A percentile compares a stretch with the other conserved stretches of the same genome.
phyloP scores from a whole-genome alignment of 2,888 invertebrate species.

The Cephus spinipes region DNA sequence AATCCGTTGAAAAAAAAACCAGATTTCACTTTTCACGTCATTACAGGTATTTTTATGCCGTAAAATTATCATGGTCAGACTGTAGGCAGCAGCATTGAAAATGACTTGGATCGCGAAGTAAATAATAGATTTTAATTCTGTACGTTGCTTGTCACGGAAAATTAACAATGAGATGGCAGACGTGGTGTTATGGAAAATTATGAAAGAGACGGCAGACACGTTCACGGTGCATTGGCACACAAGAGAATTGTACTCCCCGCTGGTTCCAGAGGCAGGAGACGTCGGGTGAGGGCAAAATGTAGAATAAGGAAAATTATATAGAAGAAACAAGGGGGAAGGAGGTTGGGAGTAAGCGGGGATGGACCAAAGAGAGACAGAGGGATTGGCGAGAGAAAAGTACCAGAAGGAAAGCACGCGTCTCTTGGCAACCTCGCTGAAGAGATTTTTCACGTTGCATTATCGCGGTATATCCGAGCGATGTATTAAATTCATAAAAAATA shows the following conservation, averaged over 20 bases:
- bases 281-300: neutral
- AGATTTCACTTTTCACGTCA: neutral
- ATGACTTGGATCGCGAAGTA: neutral
- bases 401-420: constrained; percentile 1
- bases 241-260: neutral
- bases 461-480: constrained; percentile 10
- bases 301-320: neutral
- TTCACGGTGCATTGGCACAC: neutral
- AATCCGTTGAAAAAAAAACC: neutral
- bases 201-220: neutral
- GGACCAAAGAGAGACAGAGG: neutral
- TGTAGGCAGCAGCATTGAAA: neutral
- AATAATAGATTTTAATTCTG: neutral
- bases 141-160: neutral
- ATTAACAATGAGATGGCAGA: too few species aligned
- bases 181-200: neutral
- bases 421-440: constrained; percentile 2
- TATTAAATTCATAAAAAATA: constrained; percentile 17
- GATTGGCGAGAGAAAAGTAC: neutral
- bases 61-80: neutral
- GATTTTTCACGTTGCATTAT: constrained; percentile 4
- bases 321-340: neutral
- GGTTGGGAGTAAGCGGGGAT: neutral
- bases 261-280: neutral
- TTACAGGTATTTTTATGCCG: neutral